Conservation (phyloP, 35 echinoderm and acorn worm species). For the Heliocidaris erythrogramma region DNA sequence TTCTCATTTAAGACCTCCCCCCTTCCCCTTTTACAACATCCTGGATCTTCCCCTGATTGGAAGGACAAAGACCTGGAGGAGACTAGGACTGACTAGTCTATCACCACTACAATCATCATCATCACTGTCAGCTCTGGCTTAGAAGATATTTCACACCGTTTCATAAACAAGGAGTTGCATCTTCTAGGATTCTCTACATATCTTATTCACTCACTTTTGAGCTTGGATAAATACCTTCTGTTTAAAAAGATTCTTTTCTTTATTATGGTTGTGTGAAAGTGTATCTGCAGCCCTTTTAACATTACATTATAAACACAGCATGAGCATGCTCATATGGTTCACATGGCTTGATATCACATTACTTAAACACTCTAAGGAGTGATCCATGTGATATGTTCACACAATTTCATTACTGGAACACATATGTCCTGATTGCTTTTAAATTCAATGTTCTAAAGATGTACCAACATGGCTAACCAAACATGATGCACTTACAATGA, state of each 20-base stretch:
- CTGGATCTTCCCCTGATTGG: not conserved
- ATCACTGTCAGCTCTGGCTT: not conserved
- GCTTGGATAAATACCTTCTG: not conserved
- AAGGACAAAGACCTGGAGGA: not conserved
- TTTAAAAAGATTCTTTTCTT: slow-evolving; percentile 5
- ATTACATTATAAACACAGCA: not conserved
- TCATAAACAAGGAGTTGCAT: not conserved
- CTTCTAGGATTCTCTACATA: not conserved
- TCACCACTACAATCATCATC: slow-evolving; percentile 8
- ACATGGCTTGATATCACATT: not conserved
- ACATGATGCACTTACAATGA: no score
- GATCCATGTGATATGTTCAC: not conserved
- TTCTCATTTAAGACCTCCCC: no score
- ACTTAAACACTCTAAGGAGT: not conserved
- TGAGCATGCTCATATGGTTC: slow-evolving; percentile 9
- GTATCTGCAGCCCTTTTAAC: not conserved
- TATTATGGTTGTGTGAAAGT: not conserved
- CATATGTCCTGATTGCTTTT: not conserved
- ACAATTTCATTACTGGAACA: not conserved
- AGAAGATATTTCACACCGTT: slow-evolving; percentile 11
- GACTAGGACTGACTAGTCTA: not conserved
- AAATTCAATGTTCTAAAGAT: not conserved
- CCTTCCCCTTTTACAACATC: no score
- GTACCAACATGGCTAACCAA: no score
- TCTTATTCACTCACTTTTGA: not conserved